A percentile compares a stretch with the other conserved stretches of the same genome.
Conservation (phyloP, 2,888 invertebrate species). For the Zootermopsis nevadensis region DNA sequence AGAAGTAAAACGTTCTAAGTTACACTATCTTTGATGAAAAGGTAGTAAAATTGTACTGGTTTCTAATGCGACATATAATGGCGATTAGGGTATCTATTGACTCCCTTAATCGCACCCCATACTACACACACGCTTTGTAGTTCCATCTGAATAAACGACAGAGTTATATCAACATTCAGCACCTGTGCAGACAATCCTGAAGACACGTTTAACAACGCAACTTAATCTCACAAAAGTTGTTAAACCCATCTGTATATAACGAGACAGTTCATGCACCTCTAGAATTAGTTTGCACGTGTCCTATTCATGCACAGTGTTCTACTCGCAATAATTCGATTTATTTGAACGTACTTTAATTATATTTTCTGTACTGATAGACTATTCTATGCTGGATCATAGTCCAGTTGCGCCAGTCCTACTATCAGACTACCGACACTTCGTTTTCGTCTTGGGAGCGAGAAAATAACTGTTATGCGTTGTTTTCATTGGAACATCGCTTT, state of each 20-base stretch:
- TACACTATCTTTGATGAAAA: too few relatives aligned
- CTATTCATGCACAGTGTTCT: neutral
- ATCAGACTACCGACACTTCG: too few relatives aligned
- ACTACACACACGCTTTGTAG: neutral
- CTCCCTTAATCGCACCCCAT: constrained; percentile 25
- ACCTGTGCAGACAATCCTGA: constrained; percentile 14
- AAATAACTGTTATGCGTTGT: too few relatives aligned
- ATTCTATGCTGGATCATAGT: too few relatives aligned
- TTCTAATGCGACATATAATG: neutral
- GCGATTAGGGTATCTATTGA: neutral
- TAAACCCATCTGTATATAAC: neutral
- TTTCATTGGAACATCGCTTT: too few relatives aligned
- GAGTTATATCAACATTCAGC: constrained; percentile 10
- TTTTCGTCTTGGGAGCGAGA: too few relatives aligned
- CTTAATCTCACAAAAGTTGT: constrained; percentile 8
- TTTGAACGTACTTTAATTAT: neutral
- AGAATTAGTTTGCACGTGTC: neutral
- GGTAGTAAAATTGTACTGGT: too few relatives aligned
- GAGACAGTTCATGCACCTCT: constrained; percentile 12
- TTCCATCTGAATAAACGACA: neutral
- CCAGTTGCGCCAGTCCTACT: too few relatives aligned
- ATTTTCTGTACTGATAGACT: too few relatives aligned
- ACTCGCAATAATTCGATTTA: neutral
- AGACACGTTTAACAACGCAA: neutral
- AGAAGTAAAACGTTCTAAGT: too few relatives aligned